Conservation (phyloP, 1,140 invertebrate species). For the Leucophenga varia region DNA sequence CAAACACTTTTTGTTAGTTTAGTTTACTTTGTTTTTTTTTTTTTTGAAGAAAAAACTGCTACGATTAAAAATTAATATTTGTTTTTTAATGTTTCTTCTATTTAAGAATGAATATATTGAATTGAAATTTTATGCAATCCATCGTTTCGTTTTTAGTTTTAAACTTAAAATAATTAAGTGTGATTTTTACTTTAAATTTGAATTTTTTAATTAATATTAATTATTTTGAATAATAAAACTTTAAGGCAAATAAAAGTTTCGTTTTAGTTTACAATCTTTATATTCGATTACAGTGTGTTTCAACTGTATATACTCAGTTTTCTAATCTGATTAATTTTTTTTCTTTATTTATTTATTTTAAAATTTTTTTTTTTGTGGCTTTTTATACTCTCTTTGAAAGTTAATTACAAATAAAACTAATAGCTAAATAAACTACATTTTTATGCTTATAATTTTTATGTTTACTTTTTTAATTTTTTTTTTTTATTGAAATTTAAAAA, state of each 20-base stretch:
- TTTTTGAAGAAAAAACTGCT: not conserved
- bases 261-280: conserved; percentile 54
- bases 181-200: conserved; percentile 6
- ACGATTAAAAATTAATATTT: conserved; percentile 8
- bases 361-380: too few species aligned
- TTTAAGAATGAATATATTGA: too few species aligned
- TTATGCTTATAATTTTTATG: conserved; percentile 8
- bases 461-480: conserved; percentile 14
- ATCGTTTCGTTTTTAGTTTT: conserved; percentile 5
- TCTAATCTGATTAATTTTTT: too few species aligned
- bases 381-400: too few species aligned
- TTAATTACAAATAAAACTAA: too few species aligned
- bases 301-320: too few species aligned
- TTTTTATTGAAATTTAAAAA: conserved; percentile 8
- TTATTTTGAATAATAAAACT: conserved; percentile 12
- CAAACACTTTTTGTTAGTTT: not conserved
- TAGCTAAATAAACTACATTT: too few species aligned
- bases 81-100: too few species aligned
- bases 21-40: not conserved
- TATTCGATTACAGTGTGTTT: too few species aligned
- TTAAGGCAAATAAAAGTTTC: conserved; percentile 56
- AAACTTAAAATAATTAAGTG: conserved; percentile 18
- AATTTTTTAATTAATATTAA: conserved; percentile 6
- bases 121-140: too few species aligned
- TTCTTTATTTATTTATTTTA: too few species aligned